Evolutionary conservation across 1,140 invertebrate species (phyloP), one percentile per base, ranked within the genome.

Genomic region (Macrotrachela quadricornifera): DNA sequence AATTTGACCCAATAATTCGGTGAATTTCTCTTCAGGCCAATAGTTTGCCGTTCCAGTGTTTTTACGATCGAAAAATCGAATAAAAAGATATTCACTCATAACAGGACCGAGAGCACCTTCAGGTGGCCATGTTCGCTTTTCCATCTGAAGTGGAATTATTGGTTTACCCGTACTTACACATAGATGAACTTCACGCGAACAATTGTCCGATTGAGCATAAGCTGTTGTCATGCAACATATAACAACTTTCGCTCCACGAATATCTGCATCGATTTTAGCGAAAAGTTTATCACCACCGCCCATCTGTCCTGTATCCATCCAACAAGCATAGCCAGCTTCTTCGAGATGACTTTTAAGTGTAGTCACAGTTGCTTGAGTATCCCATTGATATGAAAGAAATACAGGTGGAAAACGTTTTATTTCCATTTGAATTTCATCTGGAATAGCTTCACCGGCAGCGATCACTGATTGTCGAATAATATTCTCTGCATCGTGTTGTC

Each of bases 261-360:
- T 62, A 8, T 64, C 65, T n/a, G 49, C 36, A 54, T 67, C 64
- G 50, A 67, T 67, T 43, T 64, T 64, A 40, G 59, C 59, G 56
- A 61, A 64, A 15, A 65, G 58, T 55, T 65, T 66, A 55, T 66
- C 63, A 12, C 65, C 65, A 0, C 65, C 65, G 13, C 65, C 65
- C 64, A 66, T 66, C 55, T 67, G 63, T 17, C 65, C 65, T 42
- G 64, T 59, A 49, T 67, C 65, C 59, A 67, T 60, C 65, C 65
- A 67, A 51, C 63, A 64, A 13, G 55, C 54, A 43, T 56, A 64
- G 11, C 64, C 66, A 15, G 59, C 46, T 11, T 56, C 46, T 15
- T 54, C 58, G 38, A 68, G 56, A 11, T 57, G 49, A 18, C 58
- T 44, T 42, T 64, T 63, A 45, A 68, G 47, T 10, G 49, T 50